Evolutionary conservation across 2,113 vertebrate genomes (phyloP), one percentile per base, ranked within the genome.

Genomic region (Genyomyrus donnyi): DNA sequence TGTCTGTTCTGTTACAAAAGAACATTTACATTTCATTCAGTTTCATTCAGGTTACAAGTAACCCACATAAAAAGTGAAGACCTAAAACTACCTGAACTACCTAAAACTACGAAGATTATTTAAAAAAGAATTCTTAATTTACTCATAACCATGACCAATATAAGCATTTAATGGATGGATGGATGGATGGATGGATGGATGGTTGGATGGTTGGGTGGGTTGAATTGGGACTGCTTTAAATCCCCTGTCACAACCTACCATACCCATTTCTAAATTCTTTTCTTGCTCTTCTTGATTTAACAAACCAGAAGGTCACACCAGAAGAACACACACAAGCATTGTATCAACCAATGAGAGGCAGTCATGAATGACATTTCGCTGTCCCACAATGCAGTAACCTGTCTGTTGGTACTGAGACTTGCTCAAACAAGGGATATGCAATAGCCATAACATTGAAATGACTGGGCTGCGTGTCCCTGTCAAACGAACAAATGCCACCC

Each of bases 261-360:
- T 27, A 10, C 58, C n/a, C 8, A 3, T 66, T n/a, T 66, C 8
- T 66, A 66, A 27, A 27, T 66, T 27, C 2, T 62, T n/a, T n/a
- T 62, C 24, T 10, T 62, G 24, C 58, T 27, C 58, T 10, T 62
- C 58, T 62, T 62, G 24, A 62, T 13, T n/a, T 70, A 70, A 70
- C n/a, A 70, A 66, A 70, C n/a, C 62, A 70, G n/a, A 70, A 70
- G n/a, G 62, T 70, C 62, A 70, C n/a, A 70, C n/a, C n/a, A 70
- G 62, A 70, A 31, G n/a, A 70, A 70, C 62, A 31, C n/a, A 66
- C n/a, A 70, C n/a, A 70, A 13, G 9, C n/a, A 27, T 31, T 70
- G 62, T 27, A 31, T 70, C 62, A 70, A 70, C 62, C 62, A 31
- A 70, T 70, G n/a, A 31, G 62, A 31, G 62, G 62, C 62, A 31